Evolutionary conservation across 2,888 invertebrate species (phyloP), one percentile per base, ranked within the genome.

Genomic region (Hofmannophila pseudospretella): DNA sequence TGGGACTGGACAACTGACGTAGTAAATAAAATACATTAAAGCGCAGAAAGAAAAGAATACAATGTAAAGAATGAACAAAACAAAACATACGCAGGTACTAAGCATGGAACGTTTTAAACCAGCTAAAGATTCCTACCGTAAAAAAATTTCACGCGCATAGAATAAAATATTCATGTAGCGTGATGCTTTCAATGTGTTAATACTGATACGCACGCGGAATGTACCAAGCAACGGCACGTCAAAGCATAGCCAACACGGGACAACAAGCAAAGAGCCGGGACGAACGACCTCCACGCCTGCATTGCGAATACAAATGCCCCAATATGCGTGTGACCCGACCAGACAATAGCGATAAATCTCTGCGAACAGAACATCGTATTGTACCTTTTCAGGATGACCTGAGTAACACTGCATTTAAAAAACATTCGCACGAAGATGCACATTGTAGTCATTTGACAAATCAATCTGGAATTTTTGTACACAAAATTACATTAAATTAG

Each of bases 231-330:
- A 65, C 67, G 72, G 70, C 63, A 66, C 64, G 69, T 68, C 64
- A 71, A 75, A 77, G 75, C 68, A 73, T 74, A 68, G 61, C 60
- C 59, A 55, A 62, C 62, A 62, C 16, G 16, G 5, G 16, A 8
- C 59, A 55, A 62, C 62, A 62, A 3, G 16, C 3, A 5, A 8
- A 80, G 77, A 71, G 54, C 84, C 85, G 85, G 85, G 85, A 78
- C 81, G 81, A 86, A 86, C 81, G 85, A 85, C 85, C 85, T 85
- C 76, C 54, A 69, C 36, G 56, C 53, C 50, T 58, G 71, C 73
- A 58, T 58, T 68, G 58, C 69, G 85, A 84, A 85, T 85, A 85
- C 77, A 69, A 82, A 85, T 67, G 39, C 49, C 60, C 32, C 23
- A 40, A 34, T 36, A 19, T 7, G 11, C 33, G 57, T 60, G 63